These are phyloP conservation scores for Pteromalus puparum DNA, from an alignment of 1,140 invertebrate genomes.

Conservation along the genomic window DNA sequence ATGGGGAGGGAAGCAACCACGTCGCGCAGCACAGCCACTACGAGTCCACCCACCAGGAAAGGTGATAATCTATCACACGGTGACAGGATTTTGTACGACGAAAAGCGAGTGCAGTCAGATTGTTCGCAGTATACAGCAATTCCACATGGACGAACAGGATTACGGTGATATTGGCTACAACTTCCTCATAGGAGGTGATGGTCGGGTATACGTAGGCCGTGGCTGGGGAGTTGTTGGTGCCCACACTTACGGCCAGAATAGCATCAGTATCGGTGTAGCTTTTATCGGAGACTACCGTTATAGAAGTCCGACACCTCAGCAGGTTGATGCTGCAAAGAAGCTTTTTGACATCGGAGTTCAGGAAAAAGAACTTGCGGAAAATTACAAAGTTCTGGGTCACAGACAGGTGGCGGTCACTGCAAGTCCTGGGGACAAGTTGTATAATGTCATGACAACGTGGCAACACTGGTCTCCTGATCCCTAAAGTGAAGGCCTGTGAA, in stretches of 20 bases:
- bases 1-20: slow-evolving; percentile 78
- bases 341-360: slow-evolving; percentile 80
- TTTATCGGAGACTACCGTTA: slow-evolving; percentile 74
- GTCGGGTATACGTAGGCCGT: slow-evolving; percentile 83
- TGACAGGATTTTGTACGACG: slow-evolving; percentile 74
- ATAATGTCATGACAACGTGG: slow-evolving; percentile 79
- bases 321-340: slow-evolving; percentile 77
- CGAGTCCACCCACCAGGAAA: slow-evolving; percentile 80
- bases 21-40: slow-evolving; percentile 68
- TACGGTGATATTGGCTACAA: slow-evolving; percentile 84
- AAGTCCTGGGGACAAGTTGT: slow-evolving; percentile 82
- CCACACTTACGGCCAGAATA: slow-evolving; percentile 83
- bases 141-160: slow-evolving; percentile 81
- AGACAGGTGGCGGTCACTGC: slow-evolving; percentile 79
- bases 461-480: slow-evolving; percentile 73
- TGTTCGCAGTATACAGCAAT: slow-evolving; percentile 81
- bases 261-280: slow-evolving; percentile 83
- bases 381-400: slow-evolving; percentile 83
- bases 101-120: slow-evolving; percentile 72
- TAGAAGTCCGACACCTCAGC: slow-evolving; percentile 58
- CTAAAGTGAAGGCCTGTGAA: neutral
- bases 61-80: slow-evolving; percentile 87
- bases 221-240: slow-evolving; percentile 85
- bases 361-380: slow-evolving; percentile 75
- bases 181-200: slow-evolving; percentile 87